Evolutionary conservation across 2,888 invertebrate genomes (phyloP).

Genomic region (Chelonus formosanus): DNA sequence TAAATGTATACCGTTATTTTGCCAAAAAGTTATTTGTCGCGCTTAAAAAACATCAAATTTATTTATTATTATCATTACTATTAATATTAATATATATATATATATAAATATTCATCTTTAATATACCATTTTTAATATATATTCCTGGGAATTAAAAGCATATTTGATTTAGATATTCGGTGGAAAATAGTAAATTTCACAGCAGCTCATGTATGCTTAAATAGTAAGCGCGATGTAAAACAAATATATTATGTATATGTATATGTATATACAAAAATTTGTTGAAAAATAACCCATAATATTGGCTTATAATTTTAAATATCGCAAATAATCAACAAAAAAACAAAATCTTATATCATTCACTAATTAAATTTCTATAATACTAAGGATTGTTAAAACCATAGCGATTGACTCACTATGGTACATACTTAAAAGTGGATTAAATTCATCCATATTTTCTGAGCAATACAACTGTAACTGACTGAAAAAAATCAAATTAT

Average conservation of each 20-base stretch:
- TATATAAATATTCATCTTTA: no score
- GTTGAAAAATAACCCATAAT: constrained; percentile 3
- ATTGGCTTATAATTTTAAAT: constrained; percentile 20
- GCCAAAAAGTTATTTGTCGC: background rate
- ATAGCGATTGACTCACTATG: background rate
- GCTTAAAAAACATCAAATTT: background rate
- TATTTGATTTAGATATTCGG: no score
- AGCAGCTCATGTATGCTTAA: constrained; percentile 14
- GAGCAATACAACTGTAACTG: constrained; percentile 40
- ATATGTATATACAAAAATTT: constrained; percentile 36
- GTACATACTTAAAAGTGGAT: constrained; percentile 38
- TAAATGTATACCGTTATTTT: background rate
- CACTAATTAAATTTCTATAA: constrained; percentile 30
- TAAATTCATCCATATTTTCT: constrained; percentile 38
- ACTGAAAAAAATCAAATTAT: constrained; percentile 34
- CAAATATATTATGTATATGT: constrained; percentile 32
- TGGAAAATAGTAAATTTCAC: constrained; percentile 1
- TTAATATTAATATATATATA: no score
- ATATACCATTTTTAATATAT: no score
- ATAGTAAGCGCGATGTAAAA: constrained; percentile 28
- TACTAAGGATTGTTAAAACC: constrained; percentile 39
- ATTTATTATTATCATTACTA: background rate
- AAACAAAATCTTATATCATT: constrained; percentile 26
- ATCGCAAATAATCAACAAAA: constrained; percentile 28
- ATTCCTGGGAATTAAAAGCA: no score